Base-by-base conservation (phyloP, 2,888 invertebrate genomes). In the Eupeodes luniger region DNA sequence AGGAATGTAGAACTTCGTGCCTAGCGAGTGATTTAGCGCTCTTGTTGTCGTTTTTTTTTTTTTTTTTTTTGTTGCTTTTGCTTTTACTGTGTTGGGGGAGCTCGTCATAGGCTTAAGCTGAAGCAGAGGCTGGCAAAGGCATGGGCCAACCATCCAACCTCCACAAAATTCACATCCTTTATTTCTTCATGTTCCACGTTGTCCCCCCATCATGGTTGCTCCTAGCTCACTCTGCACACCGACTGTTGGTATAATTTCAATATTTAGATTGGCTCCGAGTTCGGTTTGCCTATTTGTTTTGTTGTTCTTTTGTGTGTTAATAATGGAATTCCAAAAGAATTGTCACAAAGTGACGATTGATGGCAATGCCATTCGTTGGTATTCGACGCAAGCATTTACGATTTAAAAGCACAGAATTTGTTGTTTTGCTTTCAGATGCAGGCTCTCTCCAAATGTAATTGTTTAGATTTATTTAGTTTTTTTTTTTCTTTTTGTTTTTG, bases 261-360 rank as follows among this genome's bases (percentile, higher is more conserved):
- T 88, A 88, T 88, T 88, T 81, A 88, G 85, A 88, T 88, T 88
- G 77, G 85, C 85, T 87, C 74, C 78, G 62, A 74, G 81, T 78
- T 78, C 62, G 80, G 66, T 87, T 80, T 87, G 86, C 76, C 86
- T 88, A 88, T 88, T 88, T 87, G 77, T 81, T 84, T 76, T 80
- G 55, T 81, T 75, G 66, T 81, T 75, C 59, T 81, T 81, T 72
- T 72, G 47, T 53, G 51, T 75, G 62, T 86, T 62, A n/a, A 75
- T 62, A 34, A 75, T 85, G 85, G 75, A 85, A 85, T 88, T 81
- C 85, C 57, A 81, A 78, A 69, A 51, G 88, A 85, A 88, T 88
- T 88, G 88, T 88, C 88, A 88, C 88, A 88, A 88, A 88, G 88
- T 88, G 84, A 85, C 88, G 88, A 88, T 88, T 88, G 88, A 88